Base-by-base conservation (phyloP, 2,888 invertebrate genomes). In the Drosophila prostipennis region DNA sequence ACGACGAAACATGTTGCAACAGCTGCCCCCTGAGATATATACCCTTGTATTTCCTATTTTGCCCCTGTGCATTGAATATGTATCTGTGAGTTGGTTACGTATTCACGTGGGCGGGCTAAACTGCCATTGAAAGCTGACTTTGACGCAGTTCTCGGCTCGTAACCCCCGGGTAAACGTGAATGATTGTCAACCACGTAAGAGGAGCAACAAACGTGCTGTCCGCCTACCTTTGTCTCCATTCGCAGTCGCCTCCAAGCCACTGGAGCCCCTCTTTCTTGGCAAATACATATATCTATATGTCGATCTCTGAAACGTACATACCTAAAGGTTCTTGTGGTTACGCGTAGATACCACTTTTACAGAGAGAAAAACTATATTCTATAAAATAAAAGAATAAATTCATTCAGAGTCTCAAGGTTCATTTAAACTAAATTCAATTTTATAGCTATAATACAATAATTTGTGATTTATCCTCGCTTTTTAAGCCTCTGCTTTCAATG, bases 141-240 rank as follows among this genome's bases (percentile, higher is more conserved):
- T 72, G 73, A 76, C 72, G 65, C 55, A 74, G 46, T 58, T 52
- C 46, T 53, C 39, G 49, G 46, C 46, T 55, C 55, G 4, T 26
- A 37, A 54, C 39, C 29, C 54, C 16, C 23, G 26, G 46, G 14
- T 3, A 48, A 48, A 48, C 34, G 48, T 48, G 29, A 53, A 52
- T 34, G 67, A 67, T 45, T 58, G 49, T 19, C 26, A 40, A 54
- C 48, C 48, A 48, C 48, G 48, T 42, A 45, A 48, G 34, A 48
- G 48, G 16, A 13, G 48, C 48, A 13, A 4, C 48, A 34, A 48
- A 32, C 46, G 46, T 46, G 46, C 46, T 46, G 16, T 29, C 46
- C 46, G 46, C 48, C 48, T 48, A 34, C 48, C 48, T 48, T 48
- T 48, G 48, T 19, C 34, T n/a, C 48, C 16, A 11, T 16, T 34